Evolutionary conservation across 2,797 vertebrate genomes (phyloP).

Genomic region (Sebastes steindachneri): DNA sequence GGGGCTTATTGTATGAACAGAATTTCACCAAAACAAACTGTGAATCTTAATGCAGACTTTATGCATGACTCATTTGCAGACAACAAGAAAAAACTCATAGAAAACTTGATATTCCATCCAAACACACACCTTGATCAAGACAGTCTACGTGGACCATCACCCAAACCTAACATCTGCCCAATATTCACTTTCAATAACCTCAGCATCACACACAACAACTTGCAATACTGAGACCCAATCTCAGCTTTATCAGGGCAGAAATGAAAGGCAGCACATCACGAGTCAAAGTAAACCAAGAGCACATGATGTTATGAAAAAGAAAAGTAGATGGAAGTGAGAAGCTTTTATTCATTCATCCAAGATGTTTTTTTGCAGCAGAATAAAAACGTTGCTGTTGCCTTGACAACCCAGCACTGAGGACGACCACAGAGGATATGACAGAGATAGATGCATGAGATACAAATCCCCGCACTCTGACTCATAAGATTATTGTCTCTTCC

Average conservation of each 20-base stretch:
- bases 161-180: neutral
- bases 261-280: neutral
- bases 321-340: neutral
- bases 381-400: neutral
- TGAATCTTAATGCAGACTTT: neutral
- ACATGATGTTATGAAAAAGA: neutral
- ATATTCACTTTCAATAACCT: neutral
- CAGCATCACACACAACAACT: neutral
- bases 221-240: neutral
- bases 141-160: neutral
- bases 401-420: neutral
- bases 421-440: neutral
- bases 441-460: neutral
- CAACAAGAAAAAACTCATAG: neutral
- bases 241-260: neutral
- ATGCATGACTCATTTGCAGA: neutral
- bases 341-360: conserved; percentile 31
- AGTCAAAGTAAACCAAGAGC: neutral
- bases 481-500: neutral
- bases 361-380: neutral
- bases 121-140: neutral
- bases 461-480: neutral
- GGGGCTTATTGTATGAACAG: neutral
- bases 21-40: conserved; percentile 16
- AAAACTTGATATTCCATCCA: neutral